Evolutionary conservation across 2,888 invertebrate genomes (phyloP).

Genomic region (Drosophila mettleri): DNA sequence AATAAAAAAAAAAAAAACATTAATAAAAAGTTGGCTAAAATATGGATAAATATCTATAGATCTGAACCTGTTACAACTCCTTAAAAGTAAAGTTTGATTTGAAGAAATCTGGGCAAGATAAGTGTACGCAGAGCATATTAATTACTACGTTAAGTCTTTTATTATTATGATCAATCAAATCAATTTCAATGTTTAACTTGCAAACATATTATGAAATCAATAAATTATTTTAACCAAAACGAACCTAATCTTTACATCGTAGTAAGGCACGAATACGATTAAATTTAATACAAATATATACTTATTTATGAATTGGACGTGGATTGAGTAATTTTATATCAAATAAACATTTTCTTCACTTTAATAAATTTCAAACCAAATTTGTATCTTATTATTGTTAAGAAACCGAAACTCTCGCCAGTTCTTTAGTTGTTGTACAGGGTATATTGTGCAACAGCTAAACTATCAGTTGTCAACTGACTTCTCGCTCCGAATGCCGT

Average conservation of each 20-base stretch:
- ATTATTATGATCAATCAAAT: slow-evolving; percentile 54
- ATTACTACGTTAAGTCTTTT: slow-evolving; percentile 66
- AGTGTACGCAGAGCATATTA: slow-evolving; percentile 39
- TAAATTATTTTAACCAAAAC: slow-evolving; percentile 79
- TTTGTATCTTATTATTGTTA: background rate
- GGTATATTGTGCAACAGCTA: background rate
- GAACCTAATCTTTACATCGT: slow-evolving; percentile 58
- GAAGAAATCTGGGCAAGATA: slow-evolving; percentile 55
- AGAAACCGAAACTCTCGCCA: background rate
- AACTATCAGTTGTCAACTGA: slow-evolving; percentile 2
- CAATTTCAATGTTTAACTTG: slow-evolving; percentile 55
- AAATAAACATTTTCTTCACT: slow-evolving; percentile 25
- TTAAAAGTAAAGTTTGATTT: slow-evolving; percentile 55
- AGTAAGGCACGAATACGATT: slow-evolving; percentile 17
- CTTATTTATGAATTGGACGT: slow-evolving; percentile 50
- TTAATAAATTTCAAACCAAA: background rate
- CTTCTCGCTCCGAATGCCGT: background rate
- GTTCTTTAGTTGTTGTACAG: background rate
- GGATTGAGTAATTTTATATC: slow-evolving; percentile 19
- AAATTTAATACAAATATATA: slow-evolving; percentile 35
- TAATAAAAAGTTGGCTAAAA: slow-evolving; percentile 40
- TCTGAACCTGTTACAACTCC: slow-evolving; percentile 53
- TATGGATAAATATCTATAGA: slow-evolving; percentile 37
- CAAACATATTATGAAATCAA: slow-evolving; percentile 66
- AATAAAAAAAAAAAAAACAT: background rate